Evolutionary conservation across 2,797 vertebrate species (phyloP), one percentile per base, ranked within the genome.

Genomic region (Garrulus glandarius): DNA sequence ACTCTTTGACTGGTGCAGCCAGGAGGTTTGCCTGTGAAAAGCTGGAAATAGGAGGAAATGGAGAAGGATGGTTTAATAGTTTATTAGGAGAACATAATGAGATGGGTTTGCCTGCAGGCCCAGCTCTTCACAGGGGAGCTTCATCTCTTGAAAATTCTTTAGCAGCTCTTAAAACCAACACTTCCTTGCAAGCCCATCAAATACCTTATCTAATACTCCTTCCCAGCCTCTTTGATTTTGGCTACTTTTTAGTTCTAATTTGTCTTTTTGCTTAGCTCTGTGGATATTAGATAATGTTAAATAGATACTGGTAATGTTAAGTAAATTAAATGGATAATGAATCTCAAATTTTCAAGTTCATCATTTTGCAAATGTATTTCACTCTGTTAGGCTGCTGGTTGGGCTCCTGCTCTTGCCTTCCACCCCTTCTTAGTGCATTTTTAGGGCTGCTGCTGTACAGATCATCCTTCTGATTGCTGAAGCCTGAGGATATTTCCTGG

Each of bases 101-200:
- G 88, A 52, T 76, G 69, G 34, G 46, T 63, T 92, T 93, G 92
- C 69, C 83, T 90, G 49, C 80, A 76, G 87, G 82, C 41, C 53
- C 75, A 77, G 49, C 60, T 95, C 76, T 85, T 93, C 59, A n/a
- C 34, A 49, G 43, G 70, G 50, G 39, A 71, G 29, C 41, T 82
- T 44, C 36, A 44, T 67, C 64, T 75, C 67, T 71, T 74, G 68
- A n/a, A 88, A 88, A 76, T 23, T 53, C 77, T 84, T 49, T 5
- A 68, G n/a, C 30, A 81, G 67, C 20, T 75, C 55, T 78, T 80
- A 76, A 87, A 85, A 79, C 6, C 77, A 89, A 57, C 18, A 13
- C 10, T 59, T 53, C 32, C 84, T 72, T 72, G n/a, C 46, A 65
- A 76, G 34, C 27, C n/a, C 3, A 0, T 67, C 47, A 37, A 67